Evolutionary conservation across 2,888 invertebrate genomes (phyloP).

Genomic region (Apodemia duryi): DNA sequence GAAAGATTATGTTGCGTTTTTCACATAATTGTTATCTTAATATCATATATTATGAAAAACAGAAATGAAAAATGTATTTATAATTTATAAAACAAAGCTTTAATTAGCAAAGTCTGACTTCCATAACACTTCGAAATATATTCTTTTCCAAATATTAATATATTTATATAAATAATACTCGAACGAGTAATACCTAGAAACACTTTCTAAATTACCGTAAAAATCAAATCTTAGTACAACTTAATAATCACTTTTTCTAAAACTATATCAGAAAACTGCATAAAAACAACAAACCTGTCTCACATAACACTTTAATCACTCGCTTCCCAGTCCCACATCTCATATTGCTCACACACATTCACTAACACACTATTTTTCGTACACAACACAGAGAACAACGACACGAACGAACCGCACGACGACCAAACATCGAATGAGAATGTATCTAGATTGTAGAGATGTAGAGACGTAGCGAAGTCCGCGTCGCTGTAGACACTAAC

Average conservation of each 20-base stretch:
- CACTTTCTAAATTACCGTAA: constrained; percentile 11
- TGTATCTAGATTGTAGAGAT: background rate
- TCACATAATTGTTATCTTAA: too few species aligned
- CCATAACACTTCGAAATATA: too few species aligned
- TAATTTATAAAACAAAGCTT: too few species aligned
- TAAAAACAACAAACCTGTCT: constrained; percentile 9
- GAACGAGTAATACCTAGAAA: background rate
- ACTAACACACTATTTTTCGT: constrained; percentile 12
- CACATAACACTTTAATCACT: constrained; percentile 12
- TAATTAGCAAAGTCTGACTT: too few species aligned
- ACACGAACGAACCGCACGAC: constrained; percentile 1
- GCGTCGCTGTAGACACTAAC: constrained; percentile 5
- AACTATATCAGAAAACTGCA: background rate
- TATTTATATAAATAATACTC: constrained; percentile 2
- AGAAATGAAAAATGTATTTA: too few species aligned
- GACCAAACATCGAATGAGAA: constrained; percentile 6
- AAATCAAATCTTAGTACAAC: constrained; percentile 4
- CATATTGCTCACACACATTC: constrained; percentile 15
- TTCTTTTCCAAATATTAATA: background rate
- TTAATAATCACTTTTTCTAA: background rate
- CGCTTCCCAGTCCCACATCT: constrained; percentile 10
- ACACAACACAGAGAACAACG: constrained; percentile 11
- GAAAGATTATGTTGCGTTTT: too few species aligned
- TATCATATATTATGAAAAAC: too few species aligned
- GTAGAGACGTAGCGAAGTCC: constrained; percentile 4